Evolutionary conservation across 2,113 vertebrate species (phyloP).

Genomic region (Pelobates fuscus): DNA sequence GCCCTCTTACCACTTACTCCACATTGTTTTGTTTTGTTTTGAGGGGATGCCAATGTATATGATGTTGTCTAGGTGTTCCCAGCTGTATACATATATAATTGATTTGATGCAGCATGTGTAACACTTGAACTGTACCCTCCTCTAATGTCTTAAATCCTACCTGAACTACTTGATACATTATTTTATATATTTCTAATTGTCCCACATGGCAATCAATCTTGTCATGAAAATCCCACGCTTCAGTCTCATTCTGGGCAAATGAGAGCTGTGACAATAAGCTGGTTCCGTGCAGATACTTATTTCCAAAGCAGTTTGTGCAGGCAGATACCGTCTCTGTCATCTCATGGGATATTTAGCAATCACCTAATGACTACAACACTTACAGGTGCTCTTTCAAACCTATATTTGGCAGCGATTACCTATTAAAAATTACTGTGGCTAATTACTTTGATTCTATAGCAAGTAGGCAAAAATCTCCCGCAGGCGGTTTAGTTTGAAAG

Average conservation of each 20-base stretch:
- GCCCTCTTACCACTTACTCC: too few species aligned
- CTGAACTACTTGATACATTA: too few species aligned
- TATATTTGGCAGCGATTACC: conserved; percentile 43
- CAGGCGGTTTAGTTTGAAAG: conserved; percentile 38
- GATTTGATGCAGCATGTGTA: too few species aligned
- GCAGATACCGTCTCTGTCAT: neutral
- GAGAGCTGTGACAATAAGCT: neutral
- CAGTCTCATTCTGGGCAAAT: neutral
- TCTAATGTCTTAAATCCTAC: too few species aligned
- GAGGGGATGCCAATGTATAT: too few species aligned
- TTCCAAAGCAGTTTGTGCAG: conserved; percentile 3
- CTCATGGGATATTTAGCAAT: conserved; percentile 27
- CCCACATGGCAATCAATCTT: neutral
- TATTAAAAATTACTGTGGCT: conserved; percentile 47
- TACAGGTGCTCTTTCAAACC: conserved; percentile 37
- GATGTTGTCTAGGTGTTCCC: too few species aligned
- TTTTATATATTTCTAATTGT: neutral
- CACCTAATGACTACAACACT: conserved; percentile 44
- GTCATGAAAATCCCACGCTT: neutral
- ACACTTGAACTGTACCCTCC: too few species aligned
- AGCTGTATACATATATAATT: too few species aligned
- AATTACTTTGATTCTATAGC: conserved; percentile 45
- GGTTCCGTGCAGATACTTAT: neutral
- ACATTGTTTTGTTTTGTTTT: too few species aligned
- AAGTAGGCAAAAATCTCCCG: conserved; percentile 33